These are phyloP conservation scores for Prenolepis imparis DNA, from an alignment of 2,888 invertebrate species.

Conservation along the genomic window DNA sequence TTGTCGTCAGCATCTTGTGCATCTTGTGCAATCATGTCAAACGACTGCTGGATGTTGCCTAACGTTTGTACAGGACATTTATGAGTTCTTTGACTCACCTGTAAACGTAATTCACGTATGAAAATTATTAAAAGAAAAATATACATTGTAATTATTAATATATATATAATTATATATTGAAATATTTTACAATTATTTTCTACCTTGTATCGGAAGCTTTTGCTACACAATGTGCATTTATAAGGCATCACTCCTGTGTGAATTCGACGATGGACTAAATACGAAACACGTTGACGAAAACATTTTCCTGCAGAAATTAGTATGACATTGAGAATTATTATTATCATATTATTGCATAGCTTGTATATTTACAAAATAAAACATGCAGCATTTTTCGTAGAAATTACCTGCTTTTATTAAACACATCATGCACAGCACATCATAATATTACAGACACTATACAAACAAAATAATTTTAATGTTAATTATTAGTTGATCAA, in stretches of 20 bases:
- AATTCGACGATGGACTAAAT: slow-evolving; percentile 93
- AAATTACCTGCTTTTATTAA: slow-evolving; percentile 44
- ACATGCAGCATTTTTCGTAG: background rate
- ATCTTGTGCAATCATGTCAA: slow-evolving; percentile 64
- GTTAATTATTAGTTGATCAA: slow-evolving; percentile 74
- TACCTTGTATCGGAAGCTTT: slow-evolving; percentile 94
- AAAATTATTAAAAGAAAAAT: slow-evolving; percentile 28
- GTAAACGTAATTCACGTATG: slow-evolving; percentile 54
- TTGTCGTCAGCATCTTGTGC: slow-evolving; percentile 57
- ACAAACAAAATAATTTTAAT: slow-evolving; percentile 60
- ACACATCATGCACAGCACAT: slow-evolving; percentile 52
- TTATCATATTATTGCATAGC: slow-evolving; percentile 39
- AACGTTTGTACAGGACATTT: slow-evolving; percentile 91
- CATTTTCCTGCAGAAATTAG: slow-evolving; percentile 90
- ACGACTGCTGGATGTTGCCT: slow-evolving; percentile 86
- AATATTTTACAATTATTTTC: slow-evolving; percentile 48
- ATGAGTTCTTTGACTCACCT: slow-evolving; percentile 94
- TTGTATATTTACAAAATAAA: slow-evolving; percentile 19
- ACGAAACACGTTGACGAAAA: slow-evolving; percentile 94
- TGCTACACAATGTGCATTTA: slow-evolving; percentile 93
- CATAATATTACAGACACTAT: slow-evolving; percentile 63
- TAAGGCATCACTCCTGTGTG: slow-evolving; percentile 96
- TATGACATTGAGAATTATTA: slow-evolving; percentile 30
- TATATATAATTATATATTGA: background rate
- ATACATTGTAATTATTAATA: background rate